Conservation (phyloP, 2,113 vertebrate species). For the Grallaria varia region DNA sequence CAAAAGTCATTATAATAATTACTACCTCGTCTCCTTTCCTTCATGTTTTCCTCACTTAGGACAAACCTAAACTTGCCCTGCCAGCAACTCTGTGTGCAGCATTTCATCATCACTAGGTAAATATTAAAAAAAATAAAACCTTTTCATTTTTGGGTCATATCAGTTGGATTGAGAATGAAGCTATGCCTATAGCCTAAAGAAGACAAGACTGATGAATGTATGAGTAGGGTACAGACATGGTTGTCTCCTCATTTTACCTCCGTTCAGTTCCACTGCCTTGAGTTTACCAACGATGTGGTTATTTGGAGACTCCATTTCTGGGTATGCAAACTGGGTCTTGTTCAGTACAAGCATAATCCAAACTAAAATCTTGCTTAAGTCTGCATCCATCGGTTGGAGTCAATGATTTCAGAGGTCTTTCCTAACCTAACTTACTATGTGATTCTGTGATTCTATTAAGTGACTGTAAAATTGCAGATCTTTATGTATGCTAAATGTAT, state of each 20-base stretch:
- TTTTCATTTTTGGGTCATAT: neutral
- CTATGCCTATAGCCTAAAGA: neutral
- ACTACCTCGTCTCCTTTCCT: neutral
- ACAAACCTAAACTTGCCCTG: neutral
- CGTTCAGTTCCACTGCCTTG: neutral
- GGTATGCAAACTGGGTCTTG: neutral
- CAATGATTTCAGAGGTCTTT: neutral
- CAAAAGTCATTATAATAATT: neutral
- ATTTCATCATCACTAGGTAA: neutral
- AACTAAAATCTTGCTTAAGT: neutral
- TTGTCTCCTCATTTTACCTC: neutral
- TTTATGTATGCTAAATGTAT: neutral
- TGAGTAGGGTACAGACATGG: neutral
- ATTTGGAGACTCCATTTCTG: neutral
- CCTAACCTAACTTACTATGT: neutral
- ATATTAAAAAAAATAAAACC: neutral
- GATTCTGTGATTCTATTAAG: neutral
- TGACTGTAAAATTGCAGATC: neutral
- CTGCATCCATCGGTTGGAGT: neutral
- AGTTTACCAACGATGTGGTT: neutral
- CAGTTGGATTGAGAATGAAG: neutral
- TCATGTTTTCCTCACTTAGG: neutral
- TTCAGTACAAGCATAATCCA: neutral
- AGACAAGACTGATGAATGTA: neutral
- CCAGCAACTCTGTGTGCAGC: neutral